Evolutionary conservation across 2,797 vertebrate genomes (phyloP).

Genomic region (Chelon auratus): DNA sequence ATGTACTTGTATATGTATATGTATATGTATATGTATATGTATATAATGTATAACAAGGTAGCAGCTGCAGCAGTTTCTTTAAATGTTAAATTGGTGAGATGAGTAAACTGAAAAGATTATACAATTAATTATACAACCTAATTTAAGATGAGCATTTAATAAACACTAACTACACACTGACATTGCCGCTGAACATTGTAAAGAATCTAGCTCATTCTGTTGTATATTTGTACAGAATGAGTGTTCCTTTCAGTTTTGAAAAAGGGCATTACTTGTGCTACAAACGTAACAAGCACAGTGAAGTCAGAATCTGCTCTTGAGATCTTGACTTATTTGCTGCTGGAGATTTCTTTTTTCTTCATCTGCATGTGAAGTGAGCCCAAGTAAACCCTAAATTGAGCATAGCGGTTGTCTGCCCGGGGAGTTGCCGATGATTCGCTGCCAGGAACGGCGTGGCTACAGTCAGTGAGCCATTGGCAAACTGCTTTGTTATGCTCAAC

Average conservation of each 20-base stretch:
- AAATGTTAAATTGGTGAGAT: no score
- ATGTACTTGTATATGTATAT: no score
- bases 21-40: no score
- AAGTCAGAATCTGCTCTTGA: constrained; percentile 28
- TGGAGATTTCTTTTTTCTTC: constrained; percentile 20
- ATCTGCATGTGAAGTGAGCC: constrained; percentile 41
- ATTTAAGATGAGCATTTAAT: no score
- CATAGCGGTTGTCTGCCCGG: constrained; percentile 16
- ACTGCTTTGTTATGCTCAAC: constrained; percentile 60
- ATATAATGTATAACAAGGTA: no score
- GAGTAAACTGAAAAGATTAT: no score
- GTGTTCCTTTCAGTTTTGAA: constrained; percentile 15
- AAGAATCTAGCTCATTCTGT: neutral
- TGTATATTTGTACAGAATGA: neutral
- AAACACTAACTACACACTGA: no score
- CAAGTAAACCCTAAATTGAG: constrained; percentile 47
- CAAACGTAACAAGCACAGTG: constrained; percentile 22
- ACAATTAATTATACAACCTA: no score
- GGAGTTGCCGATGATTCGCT: constrained; percentile 19
- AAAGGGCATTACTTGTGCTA: constrained; percentile 9
- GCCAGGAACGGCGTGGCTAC: constrained; percentile 21
- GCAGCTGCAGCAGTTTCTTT: no score
- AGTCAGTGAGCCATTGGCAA: constrained; percentile 50
- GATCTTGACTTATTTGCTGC: constrained; percentile 27
- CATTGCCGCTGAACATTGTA: no score